Evolutionary conservation across 2,888 invertebrate species (phyloP), one percentile per base, ranked within the genome.

Genomic region (Congeria kusceri): DNA sequence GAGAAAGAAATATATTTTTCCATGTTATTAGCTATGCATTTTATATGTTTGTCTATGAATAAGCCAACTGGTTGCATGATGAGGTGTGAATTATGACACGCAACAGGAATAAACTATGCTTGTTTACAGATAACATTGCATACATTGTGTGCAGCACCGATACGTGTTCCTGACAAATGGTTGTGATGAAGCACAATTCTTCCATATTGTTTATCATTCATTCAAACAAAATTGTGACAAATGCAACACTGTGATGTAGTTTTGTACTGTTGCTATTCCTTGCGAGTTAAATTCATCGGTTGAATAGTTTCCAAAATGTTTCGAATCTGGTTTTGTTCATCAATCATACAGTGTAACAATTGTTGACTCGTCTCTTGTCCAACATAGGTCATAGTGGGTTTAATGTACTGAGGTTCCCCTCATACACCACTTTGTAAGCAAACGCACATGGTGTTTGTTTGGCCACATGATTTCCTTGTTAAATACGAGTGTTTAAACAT

Each of bases 321-420:
- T 18, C 32, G 29, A 23, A 81, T 78, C n/a, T 78, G 23, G 32
- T 75, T 46, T 25, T 82, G 65, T 49, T 80, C 72, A 66, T 77
- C 20, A n/a, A 80, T 44, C 47, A 80, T 44, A 39, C 63, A 65
- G 13, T 75, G 32, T 44, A 67, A 64, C 20, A 71, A 70, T 32
- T 64, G 57, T 59, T 47, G 47, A 20, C 39, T 70, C 27, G 64
- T 65, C 65, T 76, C 56, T 25, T 61, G 20, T 23, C 66, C 77
- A 62, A 49, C 56, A 44, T 57, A 69, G 15, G 58, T 58, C n/a
- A 63, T 39, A 9, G 64, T 68, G 23, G 64, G 63, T 64, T 69
- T 47, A 32, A 63, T 62, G 20, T 53, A 70, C 9, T 62, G 39
- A 15, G 29, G 29, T 23, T 62, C 62, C 25, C 62, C 25, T 62